Evolutionary conservation across 2,888 invertebrate genomes (phyloP).

Genomic region (Lasioglossum calceatum): DNA sequence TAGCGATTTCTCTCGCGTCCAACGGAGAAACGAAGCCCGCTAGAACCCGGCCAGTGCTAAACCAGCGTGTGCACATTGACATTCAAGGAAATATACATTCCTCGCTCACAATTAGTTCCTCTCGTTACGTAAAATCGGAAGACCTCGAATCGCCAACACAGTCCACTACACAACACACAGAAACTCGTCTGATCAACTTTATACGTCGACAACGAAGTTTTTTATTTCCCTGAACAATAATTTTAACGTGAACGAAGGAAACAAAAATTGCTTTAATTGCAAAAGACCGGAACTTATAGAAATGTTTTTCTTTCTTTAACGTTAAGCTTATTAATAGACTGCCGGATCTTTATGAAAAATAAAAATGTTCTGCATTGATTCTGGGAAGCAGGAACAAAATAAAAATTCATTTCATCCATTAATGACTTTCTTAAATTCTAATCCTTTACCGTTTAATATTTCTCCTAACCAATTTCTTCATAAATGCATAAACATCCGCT

Average conservation of each 20-base stretch:
- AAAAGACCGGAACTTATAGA: not conserved
- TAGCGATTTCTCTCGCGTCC: slow-evolving; percentile 57
- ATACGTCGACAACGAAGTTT: not conserved
- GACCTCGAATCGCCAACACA: not conserved
- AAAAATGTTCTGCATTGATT: too few relatives aligned
- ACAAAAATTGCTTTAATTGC: not conserved
- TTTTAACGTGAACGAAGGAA: not conserved
- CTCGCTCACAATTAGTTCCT: slow-evolving; percentile 15
- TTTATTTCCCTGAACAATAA: not conserved
- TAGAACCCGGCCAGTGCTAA: slow-evolving; percentile 19
- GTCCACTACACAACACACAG: too few relatives aligned
- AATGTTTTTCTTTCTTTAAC: not conserved
- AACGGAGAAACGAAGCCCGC: slow-evolving; percentile 33
- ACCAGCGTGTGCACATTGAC: slow-evolving; percentile 28
- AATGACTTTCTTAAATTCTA: too few relatives aligned
- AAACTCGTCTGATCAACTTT: not conserved
- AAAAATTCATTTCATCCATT: too few relatives aligned
- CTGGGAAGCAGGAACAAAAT: too few relatives aligned
- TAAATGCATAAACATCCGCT: too few relatives aligned
- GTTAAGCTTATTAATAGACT: too few relatives aligned
- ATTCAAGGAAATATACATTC: slow-evolving; percentile 26
- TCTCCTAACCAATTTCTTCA: too few relatives aligned
- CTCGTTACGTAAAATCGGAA: slow-evolving; percentile 14
- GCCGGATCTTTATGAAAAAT: too few relatives aligned
- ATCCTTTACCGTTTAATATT: too few relatives aligned